phyloP scores from a whole-genome alignment of 2,113 vertebrate species.

The Anarrhichthys ocellatus region DNA sequence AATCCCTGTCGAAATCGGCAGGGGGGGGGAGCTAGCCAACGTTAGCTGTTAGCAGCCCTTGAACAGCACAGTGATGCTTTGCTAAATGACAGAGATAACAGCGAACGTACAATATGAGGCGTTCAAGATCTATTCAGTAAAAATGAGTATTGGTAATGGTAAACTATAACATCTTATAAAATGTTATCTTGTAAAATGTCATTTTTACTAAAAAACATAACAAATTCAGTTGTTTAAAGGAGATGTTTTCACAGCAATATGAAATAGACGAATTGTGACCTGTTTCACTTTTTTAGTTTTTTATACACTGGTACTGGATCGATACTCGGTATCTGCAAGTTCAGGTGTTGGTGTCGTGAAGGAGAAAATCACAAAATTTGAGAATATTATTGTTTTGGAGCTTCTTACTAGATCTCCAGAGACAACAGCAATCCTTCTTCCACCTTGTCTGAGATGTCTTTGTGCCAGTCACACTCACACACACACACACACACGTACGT shows the following conservation, averaged over 20 bases:
- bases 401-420: constrained; percentile 25
- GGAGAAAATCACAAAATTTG: neutral
- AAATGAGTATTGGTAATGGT: neutral
- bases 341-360: neutral
- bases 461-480: constrained; percentile 11
- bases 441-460: constrained; percentile 33
- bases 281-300: neutral
- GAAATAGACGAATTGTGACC: neutral
- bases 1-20: neutral
- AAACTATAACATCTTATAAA: neutral
- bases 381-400: constrained; percentile 40
- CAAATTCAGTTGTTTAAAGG: no score
- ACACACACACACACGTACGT: constrained; percentile 8
- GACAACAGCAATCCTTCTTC: constrained; percentile 39
- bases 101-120: neutral
- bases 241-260: neutral
- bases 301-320: neutral
- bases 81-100: neutral
- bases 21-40: neutral
- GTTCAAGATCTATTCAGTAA: neutral
- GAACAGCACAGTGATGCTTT: no score
- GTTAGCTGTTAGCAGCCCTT: neutral
- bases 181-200: neutral
- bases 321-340: neutral
- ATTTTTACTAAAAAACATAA: no score